Percentiles rank a stretch among this genome's conserved stretches.
These are phyloP conservation scores for Macheiramphus alcinus DNA, from an alignment of 2,113 vertebrate species.

Conservation along the genomic window DNA sequence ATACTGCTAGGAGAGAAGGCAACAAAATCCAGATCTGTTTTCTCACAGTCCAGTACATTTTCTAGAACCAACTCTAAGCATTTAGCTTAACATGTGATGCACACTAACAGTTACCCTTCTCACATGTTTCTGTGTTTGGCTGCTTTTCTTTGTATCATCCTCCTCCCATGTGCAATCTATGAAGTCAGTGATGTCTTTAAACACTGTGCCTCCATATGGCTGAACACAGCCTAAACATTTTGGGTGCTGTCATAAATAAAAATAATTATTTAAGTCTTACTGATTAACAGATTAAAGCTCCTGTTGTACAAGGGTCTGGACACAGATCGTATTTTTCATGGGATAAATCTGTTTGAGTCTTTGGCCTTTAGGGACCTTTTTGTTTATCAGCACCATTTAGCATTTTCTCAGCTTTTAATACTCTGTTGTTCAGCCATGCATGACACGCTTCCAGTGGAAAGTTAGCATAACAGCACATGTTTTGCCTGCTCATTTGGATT, in stretches of 20 bases:
- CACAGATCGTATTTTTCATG: not conserved
- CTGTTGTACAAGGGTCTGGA: not conserved
- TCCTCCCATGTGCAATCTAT: not conserved
- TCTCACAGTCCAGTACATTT: not conserved
- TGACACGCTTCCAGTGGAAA: not conserved
- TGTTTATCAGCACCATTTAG: slow-evolving; percentile 11
- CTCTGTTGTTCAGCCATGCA: not conserved
- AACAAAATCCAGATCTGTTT: not conserved
- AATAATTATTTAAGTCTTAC: not conserved
- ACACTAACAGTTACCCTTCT: not conserved
- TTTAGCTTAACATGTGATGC: not conserved
- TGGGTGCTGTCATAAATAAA: not conserved
- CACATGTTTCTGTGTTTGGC: not conserved
- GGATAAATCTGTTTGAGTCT: not conserved
- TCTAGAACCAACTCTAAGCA: not conserved
- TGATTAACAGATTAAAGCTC: slow-evolving; percentile 5
- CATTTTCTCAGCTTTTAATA: slow-evolving; percentile 14
- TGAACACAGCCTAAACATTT: not conserved
- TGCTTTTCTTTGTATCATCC: not conserved
- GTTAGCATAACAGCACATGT: not conserved
- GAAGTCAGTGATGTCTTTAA: not conserved
- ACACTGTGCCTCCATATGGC: not conserved
- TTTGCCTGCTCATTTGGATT: slow-evolving; percentile 25
- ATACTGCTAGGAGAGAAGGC: not conserved
- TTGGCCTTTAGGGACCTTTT: not conserved